Conservation (phyloP, 2,888 invertebrate genomes). For the Cylindroiulus punctatus region DNA sequence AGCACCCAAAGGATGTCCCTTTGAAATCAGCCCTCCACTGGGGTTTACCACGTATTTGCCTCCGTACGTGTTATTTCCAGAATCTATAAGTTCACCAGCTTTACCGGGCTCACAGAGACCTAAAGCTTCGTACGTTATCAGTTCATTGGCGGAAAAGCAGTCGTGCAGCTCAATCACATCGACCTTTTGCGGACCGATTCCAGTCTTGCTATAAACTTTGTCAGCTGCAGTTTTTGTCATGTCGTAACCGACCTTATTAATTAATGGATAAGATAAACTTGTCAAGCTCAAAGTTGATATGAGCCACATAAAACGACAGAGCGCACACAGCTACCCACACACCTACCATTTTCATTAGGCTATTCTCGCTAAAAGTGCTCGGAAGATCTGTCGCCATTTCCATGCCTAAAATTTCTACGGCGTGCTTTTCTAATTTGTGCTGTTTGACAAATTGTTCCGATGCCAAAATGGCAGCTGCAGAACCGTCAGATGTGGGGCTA, state of each 20-base stretch:
- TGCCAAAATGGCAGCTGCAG: conserved; percentile 90
- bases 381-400: conserved; percentile 95
- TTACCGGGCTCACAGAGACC: conserved; percentile 81
- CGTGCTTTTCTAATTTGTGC: conserved; percentile 83
- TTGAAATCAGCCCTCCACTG: conserved; percentile 98
- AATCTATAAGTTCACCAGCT: conserved; percentile 90
- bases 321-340: neutral
- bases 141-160: conserved; percentile 96
- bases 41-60: conserved; percentile 98
- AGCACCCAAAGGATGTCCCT: conserved; percentile 97
- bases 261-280: conserved; percentile 48
- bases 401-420: conserved; percentile 96
- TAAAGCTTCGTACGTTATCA: conserved; percentile 96
- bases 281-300: neutral
- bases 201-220: conserved; percentile 78
- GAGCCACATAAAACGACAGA: conserved; percentile 19
- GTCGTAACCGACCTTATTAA: conserved; percentile 81
- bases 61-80: conserved; percentile 96
- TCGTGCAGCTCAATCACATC: conserved; percentile 97
- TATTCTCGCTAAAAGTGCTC: conserved; percentile 83
- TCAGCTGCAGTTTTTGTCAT: conserved; percentile 89
- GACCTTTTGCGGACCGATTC: conserved; percentile 79
- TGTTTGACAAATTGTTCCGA: conserved; percentile 89
- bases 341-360: conserved; percentile 78
- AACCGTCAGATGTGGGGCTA: conserved; percentile 95